Conservation (phyloP, 2,888 invertebrate species). For the Chaetogeoica ovagalla region DNA sequence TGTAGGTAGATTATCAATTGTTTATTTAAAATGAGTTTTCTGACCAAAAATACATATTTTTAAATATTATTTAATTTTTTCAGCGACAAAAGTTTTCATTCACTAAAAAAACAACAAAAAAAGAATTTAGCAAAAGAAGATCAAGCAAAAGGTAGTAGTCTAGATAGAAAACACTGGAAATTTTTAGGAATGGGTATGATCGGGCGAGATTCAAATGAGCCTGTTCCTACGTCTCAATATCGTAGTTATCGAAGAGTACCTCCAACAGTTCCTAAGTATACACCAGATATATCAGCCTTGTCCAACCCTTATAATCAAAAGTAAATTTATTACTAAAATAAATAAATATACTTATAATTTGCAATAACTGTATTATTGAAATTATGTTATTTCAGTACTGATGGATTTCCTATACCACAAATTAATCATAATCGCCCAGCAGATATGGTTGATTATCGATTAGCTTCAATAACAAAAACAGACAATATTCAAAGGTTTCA, state of each 20-base stretch:
- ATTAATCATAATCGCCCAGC: constrained; percentile 59
- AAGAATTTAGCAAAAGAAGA: constrained; percentile 57
- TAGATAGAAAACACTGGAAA: constrained; percentile 72
- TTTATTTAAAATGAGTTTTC: not conserved
- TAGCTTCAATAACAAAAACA: constrained; percentile 56
- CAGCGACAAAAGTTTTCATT: constrained; percentile 68
- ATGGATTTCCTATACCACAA: constrained; percentile 34
- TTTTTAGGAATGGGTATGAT: constrained; percentile 62
- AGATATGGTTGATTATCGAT: constrained; percentile 63
- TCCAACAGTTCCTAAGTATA: constrained; percentile 59
- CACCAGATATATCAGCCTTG: constrained; percentile 22
- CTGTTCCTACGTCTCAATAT: constrained; percentile 78
- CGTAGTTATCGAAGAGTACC: constrained; percentile 71
- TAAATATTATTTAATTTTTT: constrained; percentile 51
- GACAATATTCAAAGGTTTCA: constrained; percentile 51
- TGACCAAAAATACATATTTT: not conserved
- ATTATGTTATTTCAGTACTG: constrained; percentile 38
- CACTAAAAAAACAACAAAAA: constrained; percentile 71
- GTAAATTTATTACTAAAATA: constrained; percentile 22
- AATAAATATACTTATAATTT: not conserved
- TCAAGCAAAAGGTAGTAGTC: constrained; percentile 55
- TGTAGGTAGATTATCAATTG: too few relatives aligned
- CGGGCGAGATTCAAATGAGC: constrained; percentile 65
- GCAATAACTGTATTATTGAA: not conserved
- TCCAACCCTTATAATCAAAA: constrained; percentile 37